Conservation (phyloP, 2,888 invertebrate species). For the Lymantria monacha region DNA sequence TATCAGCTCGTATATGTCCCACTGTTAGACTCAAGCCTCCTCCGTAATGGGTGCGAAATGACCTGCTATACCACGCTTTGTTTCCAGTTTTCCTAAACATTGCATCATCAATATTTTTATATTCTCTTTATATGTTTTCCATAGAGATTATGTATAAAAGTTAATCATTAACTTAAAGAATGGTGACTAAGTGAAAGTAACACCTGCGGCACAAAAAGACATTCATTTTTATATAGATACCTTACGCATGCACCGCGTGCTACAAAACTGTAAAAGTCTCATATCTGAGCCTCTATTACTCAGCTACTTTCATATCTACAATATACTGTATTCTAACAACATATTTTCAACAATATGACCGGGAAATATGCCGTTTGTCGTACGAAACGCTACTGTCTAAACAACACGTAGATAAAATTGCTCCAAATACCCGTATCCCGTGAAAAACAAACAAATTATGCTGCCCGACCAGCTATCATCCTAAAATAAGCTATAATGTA, state of each 20-base stretch:
- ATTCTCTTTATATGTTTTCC: too few species aligned
- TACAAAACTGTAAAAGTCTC: not conserved
- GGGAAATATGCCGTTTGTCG: constrained; percentile 11
- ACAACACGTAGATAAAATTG: constrained; percentile 33
- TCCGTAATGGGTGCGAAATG: too few species aligned
- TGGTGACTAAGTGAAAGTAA: too few species aligned
- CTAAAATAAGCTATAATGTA: constrained; percentile 24
- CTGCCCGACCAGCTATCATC: constrained; percentile 17
- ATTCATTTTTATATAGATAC: too few species aligned
- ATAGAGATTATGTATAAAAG: too few species aligned
- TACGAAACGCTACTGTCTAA: constrained; percentile 13
- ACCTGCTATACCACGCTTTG: too few species aligned
- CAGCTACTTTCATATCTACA: not conserved
- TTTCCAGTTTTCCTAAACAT: too few species aligned
- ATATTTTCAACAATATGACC: not conserved
- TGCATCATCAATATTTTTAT: too few species aligned
- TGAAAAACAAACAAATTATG: constrained; percentile 24
- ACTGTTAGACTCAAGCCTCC: too few species aligned
- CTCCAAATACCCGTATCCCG: constrained; percentile 12
- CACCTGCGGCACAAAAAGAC: too few species aligned
- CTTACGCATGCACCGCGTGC: not conserved
- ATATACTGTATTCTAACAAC: not conserved
- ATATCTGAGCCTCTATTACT: not conserved
- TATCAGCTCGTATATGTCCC: too few species aligned
- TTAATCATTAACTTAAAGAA: too few species aligned